Evolutionary conservation across 2,888 invertebrate genomes (phyloP), one percentile per base, ranked within the genome.

Genomic region (Tryphoninae sp.): DNA sequence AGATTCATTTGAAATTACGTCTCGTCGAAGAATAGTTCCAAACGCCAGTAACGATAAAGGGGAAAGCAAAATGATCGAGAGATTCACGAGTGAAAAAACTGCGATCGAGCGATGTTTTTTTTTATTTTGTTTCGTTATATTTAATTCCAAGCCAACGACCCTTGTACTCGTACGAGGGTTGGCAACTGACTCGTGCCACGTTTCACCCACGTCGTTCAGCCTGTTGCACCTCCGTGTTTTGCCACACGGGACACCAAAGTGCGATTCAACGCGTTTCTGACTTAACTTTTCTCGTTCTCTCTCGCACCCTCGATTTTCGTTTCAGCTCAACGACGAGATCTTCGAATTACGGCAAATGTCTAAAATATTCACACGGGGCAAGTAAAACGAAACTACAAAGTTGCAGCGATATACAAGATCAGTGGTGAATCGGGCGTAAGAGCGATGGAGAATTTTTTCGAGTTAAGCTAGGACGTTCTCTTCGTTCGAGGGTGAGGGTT

Each of bases 401-500:
- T 53, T 74, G 68, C 33, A 7, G 33, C 55, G 55, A 19, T 59
- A 59, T 72, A 65, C 71, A 55, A 68, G 75, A 76, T 76, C 68
- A 62, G 71, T 61, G 45, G 73, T 68, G 72, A 64, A 76, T 74
- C 65, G 59, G 42, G 62, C 22, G 76, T 42, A 65, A 69, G 78
- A 65, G 65, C 42, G 78, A 69, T 75, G 68, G 42, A 45, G 69
- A 73, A 45, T 53, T 68, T 68, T 68, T 65, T 33, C 33, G 73
- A 76, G 82, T 68, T 76, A 68, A 73, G 68, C 76, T 59, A 1
- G 75, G 58, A 78, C 75, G 75, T 76, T 64, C 67, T 73, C 65
- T 58, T 58, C 59, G 65, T 51, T 61, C 45, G 73, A 61, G 62
- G 67, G 65, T 33, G 67, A 55, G 78, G 64, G 55, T 45, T 59